Conservation (phyloP, 2,888 invertebrate genomes). For the Andrena bicolor region DNA sequence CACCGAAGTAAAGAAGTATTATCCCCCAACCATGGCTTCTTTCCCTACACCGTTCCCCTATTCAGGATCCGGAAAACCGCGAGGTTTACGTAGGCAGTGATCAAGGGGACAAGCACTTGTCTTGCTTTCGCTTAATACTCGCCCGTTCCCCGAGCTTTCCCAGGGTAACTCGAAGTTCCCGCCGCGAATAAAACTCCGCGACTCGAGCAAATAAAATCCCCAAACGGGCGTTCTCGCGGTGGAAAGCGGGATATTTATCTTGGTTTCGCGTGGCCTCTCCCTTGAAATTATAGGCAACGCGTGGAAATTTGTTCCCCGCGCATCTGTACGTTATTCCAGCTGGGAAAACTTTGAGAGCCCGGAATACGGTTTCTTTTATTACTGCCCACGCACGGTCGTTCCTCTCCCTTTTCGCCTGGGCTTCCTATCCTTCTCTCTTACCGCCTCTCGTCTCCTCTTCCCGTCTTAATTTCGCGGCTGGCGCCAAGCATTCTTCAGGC, state of each 20-base stretch:
- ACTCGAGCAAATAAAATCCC: constrained; percentile 55
- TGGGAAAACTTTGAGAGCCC: constrained; percentile 30
- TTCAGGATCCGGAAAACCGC: background rate
- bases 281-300: constrained; percentile 61
- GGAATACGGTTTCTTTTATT: constrained; percentile 61
- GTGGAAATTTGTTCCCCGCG: constrained; percentile 65
- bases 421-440: background rate
- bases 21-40: background rate
- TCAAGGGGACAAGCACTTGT: constrained; percentile 47
- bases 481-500: constrained; percentile 15
- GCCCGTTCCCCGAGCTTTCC: constrained; percentile 18
- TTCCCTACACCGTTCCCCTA: background rate
- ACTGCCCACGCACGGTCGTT: constrained; percentile 21
- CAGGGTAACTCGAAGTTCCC: constrained; percentile 50
- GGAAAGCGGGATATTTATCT: constrained; percentile 62
- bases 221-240: background rate
- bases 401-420: background rate
- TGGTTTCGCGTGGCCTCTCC: constrained; percentile 52
- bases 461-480: constrained; percentile 53
- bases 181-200: constrained; percentile 50
- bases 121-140: constrained; percentile 34
- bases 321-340: constrained; percentile 45
- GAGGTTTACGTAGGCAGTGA: constrained; percentile 19
- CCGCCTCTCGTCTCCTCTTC: constrained; percentile 14
- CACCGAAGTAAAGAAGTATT: no score